These are phyloP conservation scores for Discoglossus pictus DNA, from an alignment of 2,797 vertebrate species.

Conservation along the genomic window DNA sequence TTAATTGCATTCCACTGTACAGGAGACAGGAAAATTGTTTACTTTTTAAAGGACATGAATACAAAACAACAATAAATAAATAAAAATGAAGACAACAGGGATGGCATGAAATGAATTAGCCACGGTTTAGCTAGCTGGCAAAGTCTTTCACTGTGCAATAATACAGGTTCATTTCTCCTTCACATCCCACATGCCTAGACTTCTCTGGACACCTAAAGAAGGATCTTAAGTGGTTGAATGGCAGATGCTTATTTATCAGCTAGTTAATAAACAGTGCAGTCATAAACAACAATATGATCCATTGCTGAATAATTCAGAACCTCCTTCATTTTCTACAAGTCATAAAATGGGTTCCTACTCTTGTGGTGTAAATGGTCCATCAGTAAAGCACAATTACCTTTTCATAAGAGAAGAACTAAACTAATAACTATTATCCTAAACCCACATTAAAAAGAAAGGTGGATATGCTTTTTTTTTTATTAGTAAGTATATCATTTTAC, in stretches of 20 bases:
- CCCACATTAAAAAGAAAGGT: too few species aligned
- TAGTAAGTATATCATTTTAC: too few species aligned
- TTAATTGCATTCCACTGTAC: background rate
- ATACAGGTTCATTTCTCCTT: too few species aligned
- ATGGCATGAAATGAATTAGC: too few species aligned
- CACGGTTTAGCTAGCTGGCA: too few species aligned
- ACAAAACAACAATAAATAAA: too few species aligned
- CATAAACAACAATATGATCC: background rate
- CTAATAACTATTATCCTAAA: background rate
- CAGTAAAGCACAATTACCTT: background rate
- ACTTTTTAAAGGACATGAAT: too few species aligned
- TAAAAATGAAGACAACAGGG: too few species aligned
- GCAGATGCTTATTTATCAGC: background rate
- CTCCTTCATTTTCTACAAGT: background rate
- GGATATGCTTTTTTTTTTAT: too few species aligned
- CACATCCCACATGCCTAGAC: too few species aligned
- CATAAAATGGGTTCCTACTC: background rate
- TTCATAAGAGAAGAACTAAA: background rate
- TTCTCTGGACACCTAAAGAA: conserved; percentile 3
- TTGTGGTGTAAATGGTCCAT: conserved; percentile 8
- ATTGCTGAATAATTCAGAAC: background rate
- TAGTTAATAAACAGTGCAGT: background rate
- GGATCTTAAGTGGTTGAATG: background rate
- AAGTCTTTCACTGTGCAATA: too few species aligned
- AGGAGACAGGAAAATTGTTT: too few species aligned